Evolutionary conservation across 2,888 invertebrate genomes (phyloP), one percentile per base, ranked within the genome.

Genomic region (Ctenicera cuprea): DNA sequence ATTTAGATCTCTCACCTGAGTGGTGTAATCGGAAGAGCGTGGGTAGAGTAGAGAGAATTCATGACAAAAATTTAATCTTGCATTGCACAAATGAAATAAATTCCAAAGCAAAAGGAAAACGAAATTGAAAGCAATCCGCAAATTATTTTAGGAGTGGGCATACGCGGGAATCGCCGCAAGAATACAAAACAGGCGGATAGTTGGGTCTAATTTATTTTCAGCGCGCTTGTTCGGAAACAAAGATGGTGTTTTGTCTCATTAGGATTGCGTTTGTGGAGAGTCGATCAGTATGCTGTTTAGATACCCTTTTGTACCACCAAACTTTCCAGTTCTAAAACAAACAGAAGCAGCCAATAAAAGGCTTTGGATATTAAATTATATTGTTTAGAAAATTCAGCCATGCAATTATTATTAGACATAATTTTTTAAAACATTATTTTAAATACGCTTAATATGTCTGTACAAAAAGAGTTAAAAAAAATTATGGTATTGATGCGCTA

Each of bases 101-200:
- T 81, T 76, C 80, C 80, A 73, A 76, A 75, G 71, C 73, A 81
- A 78, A 80, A 78, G 78, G 79, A 82, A 80, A 82, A 80, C 79
- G 80, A 82, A 80, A 80, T 81, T 76, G 78, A 79, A 81, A 83
- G 79, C 81, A 82, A 82, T 81, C 82, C 82, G 81, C 82, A 81
- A 82, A 82, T 82, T 82, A 82, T 82, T 82, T 82, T 82, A 81
- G 81, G 80, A 80, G 81, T 79, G 79, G 80, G 81, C 79, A 80
- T 80, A 80, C 80, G 76, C 73, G 73, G 65, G 76, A 72, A 69
- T 76, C 77, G 80, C 77, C 65, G 61, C 50, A 57, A 62, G 82
- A 80, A 82, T 82, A 80, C 80, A 75, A 81, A 82, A 68, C 80
- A 79, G 80, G 79, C 64, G 43, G 68, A 72, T 77, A 75, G 74